Conservation (phyloP, 2,113 vertebrate species). For the Benitochromis conjunctus region DNA sequence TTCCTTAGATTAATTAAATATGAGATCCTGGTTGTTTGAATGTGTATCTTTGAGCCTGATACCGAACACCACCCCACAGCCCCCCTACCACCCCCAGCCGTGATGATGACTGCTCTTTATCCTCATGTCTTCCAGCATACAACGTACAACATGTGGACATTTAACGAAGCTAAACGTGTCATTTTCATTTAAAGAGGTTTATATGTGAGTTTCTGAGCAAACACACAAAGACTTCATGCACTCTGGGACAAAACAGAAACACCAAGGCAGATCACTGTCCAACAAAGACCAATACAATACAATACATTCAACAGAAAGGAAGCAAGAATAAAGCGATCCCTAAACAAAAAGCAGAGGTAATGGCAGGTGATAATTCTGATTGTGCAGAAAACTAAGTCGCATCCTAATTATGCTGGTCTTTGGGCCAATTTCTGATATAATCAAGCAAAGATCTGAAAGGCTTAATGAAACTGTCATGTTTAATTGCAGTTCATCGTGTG, state of each 20-base stretch:
- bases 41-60: not conserved
- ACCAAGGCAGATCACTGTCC: conserved; percentile 9
- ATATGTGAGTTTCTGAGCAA: conserved; percentile 45
- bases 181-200: not conserved
- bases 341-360: not conserved
- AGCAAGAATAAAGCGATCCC: not conserved
- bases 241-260: conserved; percentile 41
- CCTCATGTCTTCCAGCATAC: not conserved
- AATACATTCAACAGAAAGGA: not conserved
- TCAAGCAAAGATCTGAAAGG: not conserved
- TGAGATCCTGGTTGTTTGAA: not conserved
- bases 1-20: not conserved
- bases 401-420: not conserved
- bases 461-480: not conserved
- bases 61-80: not conserved
- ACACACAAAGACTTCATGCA: conserved; percentile 27
- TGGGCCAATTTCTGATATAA: not conserved
- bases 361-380: not conserved
- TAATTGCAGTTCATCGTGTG: not conserved
- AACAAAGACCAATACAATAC: not conserved
- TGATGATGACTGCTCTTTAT: not conserved
- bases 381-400: not conserved
- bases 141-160: not conserved
- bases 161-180: not conserved
- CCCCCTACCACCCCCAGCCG: not conserved